Evolutionary conservation across 2,888 invertebrate genomes (phyloP).

Genomic region (Drosophila koepferae): DNA sequence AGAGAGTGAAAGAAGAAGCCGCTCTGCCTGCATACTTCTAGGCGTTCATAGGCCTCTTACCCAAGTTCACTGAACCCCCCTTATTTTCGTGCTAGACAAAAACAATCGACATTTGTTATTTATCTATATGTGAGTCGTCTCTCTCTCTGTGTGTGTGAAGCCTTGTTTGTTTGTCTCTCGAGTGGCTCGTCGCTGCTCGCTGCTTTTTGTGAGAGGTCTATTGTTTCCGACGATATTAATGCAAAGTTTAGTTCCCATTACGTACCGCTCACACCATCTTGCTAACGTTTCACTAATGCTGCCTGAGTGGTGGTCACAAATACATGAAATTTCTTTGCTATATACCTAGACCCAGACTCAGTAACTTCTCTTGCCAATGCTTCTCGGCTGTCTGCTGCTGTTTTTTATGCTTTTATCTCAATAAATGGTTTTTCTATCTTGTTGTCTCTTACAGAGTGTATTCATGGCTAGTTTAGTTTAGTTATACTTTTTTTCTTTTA

Average conservation of each 20-base stretch:
- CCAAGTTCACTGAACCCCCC: conserved; percentile 61
- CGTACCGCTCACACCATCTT: not conserved
- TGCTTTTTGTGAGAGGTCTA: conserved; percentile 43
- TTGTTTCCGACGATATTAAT: conserved; percentile 52
- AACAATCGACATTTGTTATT: conserved; percentile 53
- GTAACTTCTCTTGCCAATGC: not conserved
- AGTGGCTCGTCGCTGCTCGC: conserved; percentile 16
- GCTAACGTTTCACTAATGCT: conserved; percentile 26
- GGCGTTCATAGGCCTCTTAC: conserved; percentile 37
- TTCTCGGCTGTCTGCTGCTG: not conserved
- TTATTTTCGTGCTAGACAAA: conserved; percentile 33
- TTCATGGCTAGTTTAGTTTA: not conserved
- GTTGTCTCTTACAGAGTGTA: not conserved
- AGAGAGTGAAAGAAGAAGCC: not conserved
- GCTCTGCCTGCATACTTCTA: conserved; percentile 43
- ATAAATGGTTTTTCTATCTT: conserved; percentile 5
- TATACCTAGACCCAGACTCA: not conserved
- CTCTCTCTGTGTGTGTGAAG: conserved; percentile 29
- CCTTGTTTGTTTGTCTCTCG: conserved; percentile 27
- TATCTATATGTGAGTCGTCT: conserved; percentile 16
- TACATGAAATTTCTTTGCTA: conserved; percentile 13
- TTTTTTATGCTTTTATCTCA: not conserved
- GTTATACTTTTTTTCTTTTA: not conserved
- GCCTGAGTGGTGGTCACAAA: conserved; percentile 24
- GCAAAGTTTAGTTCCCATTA: conserved; percentile 43